Conservation (phyloP, 2,797 vertebrate genomes). For the Pangasius macronema region DNA sequence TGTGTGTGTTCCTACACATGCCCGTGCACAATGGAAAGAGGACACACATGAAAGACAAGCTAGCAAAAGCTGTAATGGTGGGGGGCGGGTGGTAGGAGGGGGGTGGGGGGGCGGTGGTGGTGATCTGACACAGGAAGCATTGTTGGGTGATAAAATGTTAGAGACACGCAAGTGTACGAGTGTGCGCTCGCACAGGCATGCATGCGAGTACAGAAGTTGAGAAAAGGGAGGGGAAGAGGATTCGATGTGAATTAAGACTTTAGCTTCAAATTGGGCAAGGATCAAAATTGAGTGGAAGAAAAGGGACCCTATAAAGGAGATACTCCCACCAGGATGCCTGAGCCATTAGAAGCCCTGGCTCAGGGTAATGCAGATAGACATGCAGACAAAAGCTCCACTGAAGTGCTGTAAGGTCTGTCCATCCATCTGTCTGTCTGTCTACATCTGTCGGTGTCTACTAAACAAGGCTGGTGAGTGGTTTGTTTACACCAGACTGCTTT, state of each 20-base stretch:
- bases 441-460: slow-evolving; percentile 10
- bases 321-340: slow-evolving; percentile 59
- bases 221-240: slow-evolving; percentile 7
- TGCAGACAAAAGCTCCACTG: slow-evolving; percentile 72
- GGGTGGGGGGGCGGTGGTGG: neutral
- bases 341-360: slow-evolving; percentile 76
- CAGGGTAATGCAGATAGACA: slow-evolving; percentile 74
- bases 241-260: slow-evolving; percentile 63
- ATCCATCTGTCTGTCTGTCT: slow-evolving; percentile 57
- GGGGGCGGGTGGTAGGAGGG: slow-evolving; percentile 13
- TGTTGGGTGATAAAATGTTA: slow-evolving; percentile 46
- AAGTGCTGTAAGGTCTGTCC: slow-evolving; percentile 57
- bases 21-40: slow-evolving; percentile 40
- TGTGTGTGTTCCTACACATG: neutral
- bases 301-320: slow-evolving; percentile 48
- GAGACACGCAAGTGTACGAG: slow-evolving; percentile 28
- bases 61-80: slow-evolving; percentile 37
- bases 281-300: slow-evolving; percentile 46
- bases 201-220: neutral
- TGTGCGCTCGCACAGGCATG: neutral
- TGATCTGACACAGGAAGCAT: slow-evolving; percentile 48
- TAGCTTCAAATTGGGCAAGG: slow-evolving; percentile 56
- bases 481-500: neutral
- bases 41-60: slow-evolving; percentile 57
- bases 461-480: neutral